Conservation (phyloP, 2,888 invertebrate genomes). For the Caenorhabditis sp. region DNA sequence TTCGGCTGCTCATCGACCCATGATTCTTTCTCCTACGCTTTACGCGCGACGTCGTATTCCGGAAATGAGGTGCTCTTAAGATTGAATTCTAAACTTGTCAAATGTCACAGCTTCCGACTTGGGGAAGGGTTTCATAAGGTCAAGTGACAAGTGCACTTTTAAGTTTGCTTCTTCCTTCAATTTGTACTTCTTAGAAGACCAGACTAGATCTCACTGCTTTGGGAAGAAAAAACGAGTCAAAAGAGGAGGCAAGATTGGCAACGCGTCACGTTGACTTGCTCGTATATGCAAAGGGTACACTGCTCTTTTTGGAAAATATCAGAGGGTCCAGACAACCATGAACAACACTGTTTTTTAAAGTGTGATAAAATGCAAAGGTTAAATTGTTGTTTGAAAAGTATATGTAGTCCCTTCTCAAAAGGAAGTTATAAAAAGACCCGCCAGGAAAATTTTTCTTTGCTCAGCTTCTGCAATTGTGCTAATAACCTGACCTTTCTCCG, state of each 20-base stretch:
- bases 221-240: not conserved
- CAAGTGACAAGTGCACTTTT: not conserved
- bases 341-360: not conserved
- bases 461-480: not conserved
- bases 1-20: slow-evolving; percentile 12
- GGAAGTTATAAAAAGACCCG: too few relatives aligned
- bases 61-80: slow-evolving; percentile 4
- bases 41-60: not conserved
- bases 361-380: too few relatives aligned
- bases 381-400: too few relatives aligned
- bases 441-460: too few relatives aligned
- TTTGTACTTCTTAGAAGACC: not conserved
- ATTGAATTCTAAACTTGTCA: not conserved
- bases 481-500: not conserved
- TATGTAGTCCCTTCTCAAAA: too few relatives aligned
- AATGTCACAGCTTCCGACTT: slow-evolving; percentile 7
- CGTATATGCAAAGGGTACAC: not conserved
- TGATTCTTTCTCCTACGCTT: slow-evolving; percentile 11
- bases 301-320: not conserved
- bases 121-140: not conserved
- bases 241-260: not conserved
- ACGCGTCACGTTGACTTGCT: slow-evolving; percentile 3
- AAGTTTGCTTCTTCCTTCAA: too few relatives aligned
- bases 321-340: not conserved
- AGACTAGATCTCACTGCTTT: not conserved